Base-by-base conservation (phyloP, 2,888 invertebrate genomes). In the Chrysolina oricalcia region DNA sequence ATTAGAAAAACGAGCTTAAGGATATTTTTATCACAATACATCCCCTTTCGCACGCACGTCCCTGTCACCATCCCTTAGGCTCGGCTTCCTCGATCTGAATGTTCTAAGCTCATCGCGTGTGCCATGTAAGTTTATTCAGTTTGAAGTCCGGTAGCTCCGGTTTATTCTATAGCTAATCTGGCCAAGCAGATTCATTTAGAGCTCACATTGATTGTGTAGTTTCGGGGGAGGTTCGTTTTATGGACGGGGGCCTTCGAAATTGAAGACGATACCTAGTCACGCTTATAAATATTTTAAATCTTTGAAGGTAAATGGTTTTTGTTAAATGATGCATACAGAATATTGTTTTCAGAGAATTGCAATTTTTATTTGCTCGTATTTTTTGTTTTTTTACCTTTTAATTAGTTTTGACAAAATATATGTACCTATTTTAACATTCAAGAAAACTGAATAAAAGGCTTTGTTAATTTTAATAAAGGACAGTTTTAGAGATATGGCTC, bases 41-140 rank as follows among this genome's bases (percentile, higher is more conserved):
- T 46, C 46, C 27, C 59, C 17, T 0, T n/a, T 13, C 15, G 59
- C n/a, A 35, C 59, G 59, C 59, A 35, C 59, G 59, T 35, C 35
- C n/a, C 9, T 59, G 35, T 15, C n/a, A 13, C 8, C 23, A 66
- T 72, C 70, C 72, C 73, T 69, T 43, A 73, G 74, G 53, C 40
- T 5, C 62, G 68, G 75, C 74, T 77, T 75, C 10, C 79, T 77
- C 72, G 71, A 72, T 75, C 73, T 79, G 79, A 76, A 79, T 76
- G 77, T 79, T 69, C 70, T 79, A 77, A 79, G 76, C 74, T 78
- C 76, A 68, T 72, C 76, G 77, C 74, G 76, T 78, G 76, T 65
- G 72, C 56, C 67, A 48, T 71, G 71, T 63, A 63, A 66, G 72
- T 68, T 73, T 67, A 67, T 66, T 70, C 66, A 23, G 69, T 64